Evolutionary conservation across 2,797 vertebrate species (phyloP).

Genomic region (Taeniopygia guttata): DNA sequence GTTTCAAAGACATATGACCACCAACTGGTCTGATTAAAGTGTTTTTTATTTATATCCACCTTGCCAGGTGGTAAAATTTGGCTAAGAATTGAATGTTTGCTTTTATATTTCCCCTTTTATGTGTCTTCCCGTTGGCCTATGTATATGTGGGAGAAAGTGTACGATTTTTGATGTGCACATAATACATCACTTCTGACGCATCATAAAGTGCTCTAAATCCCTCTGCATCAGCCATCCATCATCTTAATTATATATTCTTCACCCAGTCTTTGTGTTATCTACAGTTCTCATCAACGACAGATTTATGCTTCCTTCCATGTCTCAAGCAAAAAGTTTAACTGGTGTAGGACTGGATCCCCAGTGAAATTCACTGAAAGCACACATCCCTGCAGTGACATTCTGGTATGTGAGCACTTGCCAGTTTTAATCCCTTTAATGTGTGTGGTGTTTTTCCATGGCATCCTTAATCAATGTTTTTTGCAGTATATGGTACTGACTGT

Average conservation of each 20-base stretch:
- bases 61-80: neutral
- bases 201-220: neutral
- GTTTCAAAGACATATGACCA: neutral
- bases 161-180: neutral
- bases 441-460: neutral
- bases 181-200: neutral
- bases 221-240: constrained; percentile 9
- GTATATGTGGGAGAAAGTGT: neutral
- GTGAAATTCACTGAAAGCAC: neutral
- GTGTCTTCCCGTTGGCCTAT: neutral
- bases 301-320: constrained; percentile 1
- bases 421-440: constrained; percentile 3
- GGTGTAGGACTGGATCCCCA: neutral
- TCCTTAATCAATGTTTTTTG: neutral
- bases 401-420: neutral
- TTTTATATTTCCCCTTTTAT: neutral
- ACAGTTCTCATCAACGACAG: neutral
- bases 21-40: neutral
- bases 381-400: neutral
- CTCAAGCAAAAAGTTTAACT: neutral
- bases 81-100: neutral
- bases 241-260: neutral
- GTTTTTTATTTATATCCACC: neutral
- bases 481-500: constrained; percentile 21
- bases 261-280: neutral